Evolutionary conservation across 2,797 vertebrate species (phyloP), one percentile per base, ranked within the genome.

Genomic region (Natrix natrix): DNA sequence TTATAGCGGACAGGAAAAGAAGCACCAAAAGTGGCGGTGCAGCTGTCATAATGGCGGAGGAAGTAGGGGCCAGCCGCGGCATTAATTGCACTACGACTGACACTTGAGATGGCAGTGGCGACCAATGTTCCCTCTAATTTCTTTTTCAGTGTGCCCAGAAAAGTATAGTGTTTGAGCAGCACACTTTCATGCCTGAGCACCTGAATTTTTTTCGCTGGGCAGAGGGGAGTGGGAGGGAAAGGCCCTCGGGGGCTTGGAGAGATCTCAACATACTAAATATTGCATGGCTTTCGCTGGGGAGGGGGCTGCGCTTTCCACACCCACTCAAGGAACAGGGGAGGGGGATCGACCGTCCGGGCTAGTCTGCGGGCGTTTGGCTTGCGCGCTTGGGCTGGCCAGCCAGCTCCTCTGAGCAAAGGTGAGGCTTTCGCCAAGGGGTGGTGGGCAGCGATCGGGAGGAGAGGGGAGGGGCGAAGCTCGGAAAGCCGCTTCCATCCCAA

Each of bases 221-320:
- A 32, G 26, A n/a, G 83, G 43, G 43, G 43, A 43, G 43, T 90
- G 95, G 94, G 92, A 89, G 28, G 54, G 94, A 48, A 48, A 22
- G 20, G 8, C 12, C 52, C 43, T 20, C 3, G n/a, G 54, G 16
- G 54, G n/a, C 91, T 13, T 66, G 90, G 88, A 52, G 54, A 83
- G 88, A 32, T 91, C 94, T 87, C 66, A 97, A 95, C 97, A 97
- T 95, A 94, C 98, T 98, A 95, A 95, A 98, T 97, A 95, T 96
- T 95, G 94, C 95, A 95, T 95, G 1, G 37, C 89, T 66, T 87
- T 61, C 26, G 93, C 95, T 96, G 92, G 83, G 94, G 93, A 92
- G 95, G 93, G 96, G 95, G 96, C 96, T 97, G 95, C 95, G 94
- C 97, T 96, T 97, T 98, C 98, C 98, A 98, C 97, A 96, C 95